These are phyloP conservation scores for Agrenia bidenticulata DNA, from an alignment of 2,888 invertebrate genomes.

Conservation along the genomic window DNA sequence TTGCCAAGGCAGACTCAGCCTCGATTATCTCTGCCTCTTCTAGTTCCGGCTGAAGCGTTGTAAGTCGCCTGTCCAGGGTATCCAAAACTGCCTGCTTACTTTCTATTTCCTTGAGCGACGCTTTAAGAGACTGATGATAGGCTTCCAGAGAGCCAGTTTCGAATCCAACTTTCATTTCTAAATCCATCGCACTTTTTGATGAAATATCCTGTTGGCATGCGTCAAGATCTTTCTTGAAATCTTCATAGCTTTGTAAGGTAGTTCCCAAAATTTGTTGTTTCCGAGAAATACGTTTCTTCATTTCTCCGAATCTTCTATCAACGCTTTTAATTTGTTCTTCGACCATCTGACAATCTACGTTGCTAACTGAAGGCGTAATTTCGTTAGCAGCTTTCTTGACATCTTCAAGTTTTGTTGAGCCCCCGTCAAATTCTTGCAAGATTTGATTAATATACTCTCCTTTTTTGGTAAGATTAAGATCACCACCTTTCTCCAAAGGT, in stretches of 20 bases:
- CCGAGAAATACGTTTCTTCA: constrained; percentile 78
- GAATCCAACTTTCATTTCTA: constrained; percentile 65
- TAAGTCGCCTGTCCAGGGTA: constrained; percentile 77
- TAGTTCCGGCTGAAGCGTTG: constrained; percentile 79
- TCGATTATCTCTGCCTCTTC: constrained; percentile 81
- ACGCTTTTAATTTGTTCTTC: constrained; percentile 81
- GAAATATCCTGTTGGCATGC: constrained; percentile 54
- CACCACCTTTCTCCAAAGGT: constrained; percentile 78
- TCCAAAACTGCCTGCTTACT: constrained; percentile 79
- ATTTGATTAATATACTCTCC: constrained; percentile 72
- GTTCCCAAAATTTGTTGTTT: constrained; percentile 79
- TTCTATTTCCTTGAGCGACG: constrained; percentile 73
- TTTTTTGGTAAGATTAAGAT: constrained; percentile 77
- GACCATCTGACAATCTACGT: constrained; percentile 84
- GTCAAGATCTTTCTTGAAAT: constrained; percentile 67
- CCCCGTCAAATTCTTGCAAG: constrained; percentile 72
- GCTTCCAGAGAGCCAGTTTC: constrained; percentile 76
- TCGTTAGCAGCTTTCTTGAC: constrained; percentile 61
- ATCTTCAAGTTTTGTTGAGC: constrained; percentile 62
- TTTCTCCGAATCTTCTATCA: constrained; percentile 79
- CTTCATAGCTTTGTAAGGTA: constrained; percentile 78
- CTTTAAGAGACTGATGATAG: constrained; percentile 69
- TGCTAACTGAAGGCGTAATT: constrained; percentile 78
- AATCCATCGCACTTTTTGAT: constrained; percentile 63
- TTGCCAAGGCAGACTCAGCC: constrained; percentile 71